A percentile compares a stretch with the other conserved stretches of the same genome.
Evolutionary conservation across 2,888 invertebrate species (phyloP).

Genomic region (Pandemis corylana): DNA sequence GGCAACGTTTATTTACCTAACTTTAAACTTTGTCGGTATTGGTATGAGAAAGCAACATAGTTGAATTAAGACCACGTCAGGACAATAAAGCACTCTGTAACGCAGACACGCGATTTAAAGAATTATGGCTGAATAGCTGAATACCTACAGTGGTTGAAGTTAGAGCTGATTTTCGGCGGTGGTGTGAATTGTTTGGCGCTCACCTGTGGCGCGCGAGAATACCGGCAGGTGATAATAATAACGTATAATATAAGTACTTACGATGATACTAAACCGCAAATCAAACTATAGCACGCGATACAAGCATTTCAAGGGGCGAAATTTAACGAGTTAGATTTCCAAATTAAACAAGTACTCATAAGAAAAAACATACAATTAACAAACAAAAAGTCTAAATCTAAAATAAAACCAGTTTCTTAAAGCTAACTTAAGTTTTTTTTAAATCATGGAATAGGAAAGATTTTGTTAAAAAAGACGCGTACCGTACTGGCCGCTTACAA

Average conservation of each 20-base stretch:
- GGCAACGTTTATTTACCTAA: no score
- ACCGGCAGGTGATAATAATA: slow-evolving; percentile 2
- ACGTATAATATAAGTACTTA: background rate
- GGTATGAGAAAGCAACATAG: no score
- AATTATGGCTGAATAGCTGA: background rate
- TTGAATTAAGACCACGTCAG: no score
- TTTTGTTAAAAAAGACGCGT: no score
- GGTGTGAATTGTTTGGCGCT: slow-evolving; percentile 9
- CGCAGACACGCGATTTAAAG: background rate
- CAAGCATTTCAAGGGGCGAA: background rate
- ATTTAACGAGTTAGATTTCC: background rate
- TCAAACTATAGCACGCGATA: background rate
- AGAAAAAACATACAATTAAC: no score
- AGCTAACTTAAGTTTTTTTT: no score
- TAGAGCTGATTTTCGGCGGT: background rate
- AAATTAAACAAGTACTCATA: no score
- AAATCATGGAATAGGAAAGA: no score
- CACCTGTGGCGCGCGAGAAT: slow-evolving; percentile 13
- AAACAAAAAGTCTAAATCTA: no score
- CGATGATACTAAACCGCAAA: background rate
- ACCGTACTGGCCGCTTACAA: no score
- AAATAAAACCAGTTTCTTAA: no score
- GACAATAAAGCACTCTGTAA: background rate
- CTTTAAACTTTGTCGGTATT: no score
- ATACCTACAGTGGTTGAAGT: background rate